Evolutionary conservation across 2,888 invertebrate genomes (phyloP).

Genomic region (Drosophila gaucha): DNA sequence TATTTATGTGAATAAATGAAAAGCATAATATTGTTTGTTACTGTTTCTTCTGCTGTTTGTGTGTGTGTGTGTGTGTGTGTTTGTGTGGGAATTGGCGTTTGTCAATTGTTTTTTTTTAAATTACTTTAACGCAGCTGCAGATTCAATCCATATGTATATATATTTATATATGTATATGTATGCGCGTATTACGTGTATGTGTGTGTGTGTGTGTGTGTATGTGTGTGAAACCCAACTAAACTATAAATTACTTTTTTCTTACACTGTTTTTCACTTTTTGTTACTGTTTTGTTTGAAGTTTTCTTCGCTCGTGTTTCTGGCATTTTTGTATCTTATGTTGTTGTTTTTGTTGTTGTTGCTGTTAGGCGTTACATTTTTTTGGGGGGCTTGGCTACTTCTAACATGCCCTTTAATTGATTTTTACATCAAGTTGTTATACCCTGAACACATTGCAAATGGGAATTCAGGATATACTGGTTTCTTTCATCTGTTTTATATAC

Average conservation of each 20-base stretch:
- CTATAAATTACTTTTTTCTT: constrained; percentile 34
- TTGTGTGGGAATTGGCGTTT: constrained; percentile 23
- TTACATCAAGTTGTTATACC: constrained; percentile 1
- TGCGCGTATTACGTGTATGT: constrained; percentile 9
- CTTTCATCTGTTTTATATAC: constrained; percentile 9
- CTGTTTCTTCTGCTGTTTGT: constrained; percentile 14
- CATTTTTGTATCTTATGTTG: neutral
- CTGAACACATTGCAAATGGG: too few relatives aligned
- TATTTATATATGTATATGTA: constrained; percentile 12
- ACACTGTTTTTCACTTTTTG: neutral
- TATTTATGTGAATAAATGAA: constrained; percentile 56
- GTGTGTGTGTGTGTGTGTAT: constrained; percentile 16
- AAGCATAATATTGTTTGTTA: constrained; percentile 46
- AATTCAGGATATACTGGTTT: too few relatives aligned
- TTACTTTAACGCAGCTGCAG: constrained; percentile 50
- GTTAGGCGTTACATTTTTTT: too few relatives aligned
- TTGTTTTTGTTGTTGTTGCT: constrained; percentile 19
- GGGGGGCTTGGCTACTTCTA: neutral
- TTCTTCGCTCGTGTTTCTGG: constrained; percentile 11
- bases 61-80: constrained; percentile 9
- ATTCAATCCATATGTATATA: constrained; percentile 41
- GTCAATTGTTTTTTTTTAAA: constrained; percentile 29
- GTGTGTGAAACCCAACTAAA: constrained; percentile 45
- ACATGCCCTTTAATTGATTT: constrained; percentile 6
- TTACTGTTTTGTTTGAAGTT: constrained; percentile 7